These are phyloP conservation scores for Ceuthmochares aereus DNA, from an alignment of 2,113 vertebrate genomes.

Conservation along the genomic window DNA sequence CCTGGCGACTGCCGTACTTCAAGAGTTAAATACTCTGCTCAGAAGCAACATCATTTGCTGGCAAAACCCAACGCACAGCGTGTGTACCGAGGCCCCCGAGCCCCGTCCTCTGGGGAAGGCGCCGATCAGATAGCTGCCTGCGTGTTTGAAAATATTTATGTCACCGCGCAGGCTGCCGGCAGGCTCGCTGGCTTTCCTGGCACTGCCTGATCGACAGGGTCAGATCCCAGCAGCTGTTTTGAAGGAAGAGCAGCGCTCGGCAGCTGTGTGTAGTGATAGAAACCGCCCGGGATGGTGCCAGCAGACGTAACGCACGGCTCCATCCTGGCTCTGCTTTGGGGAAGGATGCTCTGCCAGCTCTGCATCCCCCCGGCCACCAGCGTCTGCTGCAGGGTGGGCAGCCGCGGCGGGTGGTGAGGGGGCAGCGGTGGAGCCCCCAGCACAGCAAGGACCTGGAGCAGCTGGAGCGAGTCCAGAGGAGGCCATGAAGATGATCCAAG, in stretches of 20 bases:
- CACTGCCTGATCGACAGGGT: slow-evolving; percentile 70
- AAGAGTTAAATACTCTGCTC: not conserved
- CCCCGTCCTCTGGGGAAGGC: slow-evolving; percentile 66
- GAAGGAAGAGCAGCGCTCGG: slow-evolving; percentile 32
- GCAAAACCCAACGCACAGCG: not conserved
- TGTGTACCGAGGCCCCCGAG: not conserved
- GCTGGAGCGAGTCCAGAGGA: too few species aligned
- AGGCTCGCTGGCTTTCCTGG: slow-evolving; percentile 43
- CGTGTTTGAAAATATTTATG: slow-evolving; percentile 75
- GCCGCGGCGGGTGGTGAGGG: fast-evolving
- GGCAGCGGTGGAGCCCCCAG: too few species aligned
- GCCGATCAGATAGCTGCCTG: slow-evolving; percentile 68
- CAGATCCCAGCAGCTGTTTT: slow-evolving; percentile 72
- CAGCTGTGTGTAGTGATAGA: slow-evolving; percentile 36
- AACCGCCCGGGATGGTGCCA: slow-evolving; percentile 3
- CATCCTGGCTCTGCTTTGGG: not conserved
- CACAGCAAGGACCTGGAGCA: too few species aligned
- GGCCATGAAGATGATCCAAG: too few species aligned
- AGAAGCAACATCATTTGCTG: not conserved
- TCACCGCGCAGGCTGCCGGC: slow-evolving; percentile 72
- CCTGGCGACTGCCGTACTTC: not conserved
- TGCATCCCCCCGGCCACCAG: fast-evolving
- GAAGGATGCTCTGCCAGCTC: not conserved
- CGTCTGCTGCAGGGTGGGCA: fast-evolving
- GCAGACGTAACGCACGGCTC: fast-evolving